These are phyloP conservation scores for Periparus ater DNA, from an alignment of 2,797 vertebrate genomes.

Conservation along the genomic window DNA sequence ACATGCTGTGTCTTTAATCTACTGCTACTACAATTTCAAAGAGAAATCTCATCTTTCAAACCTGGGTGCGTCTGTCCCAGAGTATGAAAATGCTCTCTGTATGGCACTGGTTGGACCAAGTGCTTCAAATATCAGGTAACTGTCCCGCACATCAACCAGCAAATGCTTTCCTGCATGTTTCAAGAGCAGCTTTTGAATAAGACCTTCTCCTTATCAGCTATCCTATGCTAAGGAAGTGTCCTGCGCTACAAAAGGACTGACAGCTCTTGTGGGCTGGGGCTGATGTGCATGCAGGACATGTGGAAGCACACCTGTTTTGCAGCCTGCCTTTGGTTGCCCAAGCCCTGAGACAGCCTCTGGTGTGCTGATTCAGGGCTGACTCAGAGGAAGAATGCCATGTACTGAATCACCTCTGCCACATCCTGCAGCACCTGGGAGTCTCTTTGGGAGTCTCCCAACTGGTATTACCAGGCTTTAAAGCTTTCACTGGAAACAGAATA, in stretches of 20 bases:
- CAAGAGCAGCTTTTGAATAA: background rate
- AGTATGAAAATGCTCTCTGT: background rate
- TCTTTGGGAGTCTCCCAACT: background rate
- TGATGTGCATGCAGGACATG: accelerated
- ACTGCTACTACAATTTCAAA: background rate
- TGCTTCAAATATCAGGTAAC: background rate
- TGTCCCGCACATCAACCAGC: background rate
- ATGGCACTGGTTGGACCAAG: background rate
- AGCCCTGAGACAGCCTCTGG: background rate
- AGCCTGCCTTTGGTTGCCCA: background rate
- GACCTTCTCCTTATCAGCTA: background rate
- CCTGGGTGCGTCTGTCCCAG: background rate
- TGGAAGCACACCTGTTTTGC: background rate
- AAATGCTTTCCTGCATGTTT: background rate
- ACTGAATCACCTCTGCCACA: constrained; percentile 14
- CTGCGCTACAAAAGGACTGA: background rate
- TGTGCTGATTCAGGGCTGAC: constrained; percentile 19
- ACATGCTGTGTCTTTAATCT: background rate
- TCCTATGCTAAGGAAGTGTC: background rate
- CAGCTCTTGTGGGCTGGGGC: background rate
- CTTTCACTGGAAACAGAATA: background rate
- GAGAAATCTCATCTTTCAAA: background rate
- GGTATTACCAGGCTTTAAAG: background rate
- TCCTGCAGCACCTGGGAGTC: constrained; percentile 10
- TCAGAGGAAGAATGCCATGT: background rate